These are phyloP conservation scores for Malaclemys terrapin DNA, from an alignment of 2,113 vertebrate genomes.

Conservation along the genomic window DNA sequence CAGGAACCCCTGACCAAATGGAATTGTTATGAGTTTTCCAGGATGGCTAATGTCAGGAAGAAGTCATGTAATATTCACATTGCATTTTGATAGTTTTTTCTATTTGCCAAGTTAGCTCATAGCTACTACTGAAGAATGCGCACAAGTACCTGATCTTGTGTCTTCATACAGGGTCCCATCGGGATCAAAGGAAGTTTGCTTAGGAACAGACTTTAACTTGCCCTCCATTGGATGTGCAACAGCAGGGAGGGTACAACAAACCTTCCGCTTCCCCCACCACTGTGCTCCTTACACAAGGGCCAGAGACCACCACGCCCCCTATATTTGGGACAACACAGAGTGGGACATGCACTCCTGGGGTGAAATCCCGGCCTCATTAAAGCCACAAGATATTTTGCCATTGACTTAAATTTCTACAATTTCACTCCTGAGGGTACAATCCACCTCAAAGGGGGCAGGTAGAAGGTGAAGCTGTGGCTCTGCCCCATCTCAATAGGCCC, in stretches of 20 bases:
- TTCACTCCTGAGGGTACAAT: too few species aligned
- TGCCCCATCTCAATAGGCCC: background rate
- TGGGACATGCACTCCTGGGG: too few species aligned
- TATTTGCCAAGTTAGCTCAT: fast-evolving
- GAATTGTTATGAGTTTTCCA: background rate
- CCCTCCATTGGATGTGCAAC: too few species aligned
- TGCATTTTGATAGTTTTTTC: background rate
- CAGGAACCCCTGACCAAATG: background rate
- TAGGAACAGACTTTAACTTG: too few species aligned
- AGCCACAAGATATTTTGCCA: too few species aligned
- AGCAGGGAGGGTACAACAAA: too few species aligned
- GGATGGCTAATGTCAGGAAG: background rate
- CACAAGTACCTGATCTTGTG: background rate
- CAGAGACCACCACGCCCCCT: too few species aligned
- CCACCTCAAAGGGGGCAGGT: background rate
- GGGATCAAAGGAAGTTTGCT: too few species aligned
- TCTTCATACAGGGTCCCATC: background rate
- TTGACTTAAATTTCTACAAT: too few species aligned
- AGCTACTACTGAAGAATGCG: background rate
- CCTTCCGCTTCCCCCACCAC: background rate
- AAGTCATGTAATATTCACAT: background rate
- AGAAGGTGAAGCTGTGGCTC: background rate
- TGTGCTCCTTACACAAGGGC: too few species aligned
- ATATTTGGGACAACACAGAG: too few species aligned
- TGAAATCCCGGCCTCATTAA: too few species aligned